Base-by-base conservation (phyloP, 2,888 invertebrate genomes). In the Eurois occulta region DNA sequence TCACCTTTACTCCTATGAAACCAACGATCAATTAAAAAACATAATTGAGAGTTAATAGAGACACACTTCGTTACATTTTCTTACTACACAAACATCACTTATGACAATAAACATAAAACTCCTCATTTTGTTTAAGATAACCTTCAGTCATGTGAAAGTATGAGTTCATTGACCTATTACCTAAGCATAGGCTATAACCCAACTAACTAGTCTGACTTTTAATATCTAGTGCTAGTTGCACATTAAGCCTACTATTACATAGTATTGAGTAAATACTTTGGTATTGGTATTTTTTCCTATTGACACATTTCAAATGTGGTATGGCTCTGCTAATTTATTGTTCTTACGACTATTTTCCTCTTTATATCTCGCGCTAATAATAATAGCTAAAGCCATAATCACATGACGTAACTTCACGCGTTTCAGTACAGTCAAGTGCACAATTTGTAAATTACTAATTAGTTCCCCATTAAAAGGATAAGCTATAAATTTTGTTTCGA, bases 91-190 rank as follows among this genome's bases (percentile, higher is more conserved):
- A 72, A 55, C 64, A 66, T 77, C 69, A 66, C 68, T 78, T 70
- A 70, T 80, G 71, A 78, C 77, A 83, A 80, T 71, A 83, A 72
- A 86, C 83, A 78, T 86, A 81, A 84, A 81, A 90, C 85, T 87
- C 80, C 88, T 87, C 87, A 90, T 89, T 91, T 90, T 89, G 85
- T 89, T 79, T 88, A 88, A 86, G 87, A 84, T 90, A 91, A 91
- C 94, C 94, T 92, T 93, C 91, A 90, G 89, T 86, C 83, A 91
- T 92, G 92, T 93, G 93, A 94, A 94, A 94, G 94, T 94, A 90
- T 88, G 84, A 93, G 95, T 92, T 94, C 93, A 93, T 86, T 94
- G 93, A 94, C 93, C 93, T 91, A 87, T 90, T 91, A 91, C 88
- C 87, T 88, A 90, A 88, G 89, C 83, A 78, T 91, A 89, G 88